Evolutionary conservation across 2,113 vertebrate genomes (phyloP), one percentile per base, ranked within the genome.

Genomic region (Burhinus bistriatus): DNA sequence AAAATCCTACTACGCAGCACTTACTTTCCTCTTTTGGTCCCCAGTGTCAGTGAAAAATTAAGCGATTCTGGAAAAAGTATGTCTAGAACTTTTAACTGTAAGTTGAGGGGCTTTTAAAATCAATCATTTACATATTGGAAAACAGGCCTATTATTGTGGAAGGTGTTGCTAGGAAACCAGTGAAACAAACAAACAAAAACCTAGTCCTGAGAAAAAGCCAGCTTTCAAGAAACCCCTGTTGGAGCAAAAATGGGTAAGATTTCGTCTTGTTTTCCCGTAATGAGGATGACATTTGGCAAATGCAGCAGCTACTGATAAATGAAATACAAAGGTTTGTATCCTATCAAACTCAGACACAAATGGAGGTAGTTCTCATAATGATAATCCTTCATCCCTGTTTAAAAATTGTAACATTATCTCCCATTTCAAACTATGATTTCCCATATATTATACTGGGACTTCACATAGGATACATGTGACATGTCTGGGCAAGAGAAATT

Each of bases 111-210:
- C 68, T 94, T 91, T 91, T 49, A 82, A 96, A 96, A 89, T 87
- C 65, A 47, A 52, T 89, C 36, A 76, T 94, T 94, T 87, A 90
- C 73, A 83, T 95, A 80, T 73, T 83, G 66, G 62, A 61, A 90
- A 62, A 92, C 49, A 95, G 82, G 66, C 88, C 51, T 88, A 3
- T 79, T 89, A 61, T 83, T 94, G 75, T 96, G 79, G 70, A 83
- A 80, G 72, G 38, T 83, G 95, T 97, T 96, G 96, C 96, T 96
- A 80, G 93, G 96, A 90, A 83, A 96, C 90, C 58, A 77, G 0
- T n/a, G 90, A 83, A 89, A 79, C 40, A 40, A 76, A 64, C 34
- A 91, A 86, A 80, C 80, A 78, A 88, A 79, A 77, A 38, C 21
- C 25, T 44, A 34, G 45, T 54, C 87, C 52, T 84, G 66, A 90